Evolutionary conservation across 64 coral and sea anemone genomes (phyloP).

Genomic region (Acropora tenuis): DNA sequence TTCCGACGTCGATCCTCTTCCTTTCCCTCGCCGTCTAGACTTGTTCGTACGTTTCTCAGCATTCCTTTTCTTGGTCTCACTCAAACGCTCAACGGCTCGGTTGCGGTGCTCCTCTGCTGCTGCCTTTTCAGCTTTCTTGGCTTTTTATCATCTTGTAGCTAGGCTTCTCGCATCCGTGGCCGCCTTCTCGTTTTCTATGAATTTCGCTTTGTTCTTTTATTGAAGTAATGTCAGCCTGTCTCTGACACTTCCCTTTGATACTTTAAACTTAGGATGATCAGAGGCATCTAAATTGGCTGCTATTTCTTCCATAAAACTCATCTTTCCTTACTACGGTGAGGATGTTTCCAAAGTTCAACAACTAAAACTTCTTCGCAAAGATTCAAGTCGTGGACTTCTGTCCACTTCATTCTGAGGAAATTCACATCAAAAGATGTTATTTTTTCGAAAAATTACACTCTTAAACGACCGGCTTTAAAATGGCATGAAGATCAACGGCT

Average conservation of each 20-base stretch:
- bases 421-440: conserved; percentile 11
- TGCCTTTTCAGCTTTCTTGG: background rate
- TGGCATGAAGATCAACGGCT: background rate
- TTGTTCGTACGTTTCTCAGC: conserved; percentile 12
- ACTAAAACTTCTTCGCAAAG: conserved; percentile 8
- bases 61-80: conserved; percentile 16
- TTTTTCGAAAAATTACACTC: background rate
- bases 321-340: conserved; percentile 12
- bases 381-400: conserved; percentile 29
- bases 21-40: background rate
- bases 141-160: background rate
- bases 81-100: conserved; percentile 5
- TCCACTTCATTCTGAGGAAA: conserved; percentile 23
- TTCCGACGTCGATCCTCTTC: conserved; percentile 20
- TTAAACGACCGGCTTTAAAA: background rate
- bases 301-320: conserved; percentile 3
- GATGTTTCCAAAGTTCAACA: background rate
- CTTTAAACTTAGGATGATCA: conserved; percentile 10
- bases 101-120: conserved; percentile 27
- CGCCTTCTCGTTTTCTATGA: conserved; percentile 27
- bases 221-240: conserved; percentile 31
- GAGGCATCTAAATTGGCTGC: conserved; percentile 6
- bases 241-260: conserved; percentile 35
- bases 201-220: conserved; percentile 5
- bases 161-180: conserved; percentile 5